Evolutionary conservation across 2,888 invertebrate species (phyloP), one percentile per base, ranked within the genome.

Genomic region (Noctua janthina): DNA sequence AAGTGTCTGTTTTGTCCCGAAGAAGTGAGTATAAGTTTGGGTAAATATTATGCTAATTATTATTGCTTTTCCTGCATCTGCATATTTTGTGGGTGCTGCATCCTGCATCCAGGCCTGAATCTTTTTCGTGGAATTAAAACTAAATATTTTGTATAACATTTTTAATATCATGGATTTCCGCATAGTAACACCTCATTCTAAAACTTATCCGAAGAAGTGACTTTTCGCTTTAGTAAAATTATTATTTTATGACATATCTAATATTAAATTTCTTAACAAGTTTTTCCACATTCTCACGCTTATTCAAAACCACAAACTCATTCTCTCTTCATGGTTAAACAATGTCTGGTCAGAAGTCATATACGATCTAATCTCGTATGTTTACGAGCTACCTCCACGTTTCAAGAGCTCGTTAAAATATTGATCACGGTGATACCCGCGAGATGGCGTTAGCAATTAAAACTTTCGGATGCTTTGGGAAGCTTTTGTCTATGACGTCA

Each of bases 401-500:
- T 76, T 70, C 35, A 66, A 59, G 73, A 86, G 76, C 77, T 80
- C 79, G 81, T 87, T 86, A 84, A 84, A 87, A 82, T 86, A 84
- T 88, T 82, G 77, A 88, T 84, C 78, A 59, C 39, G 46, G 74
- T 51, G 35, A 76, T n/a, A 71, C 78, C 78, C 77, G 20, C 29
- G 82, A 82, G 77, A 86, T 86, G 78, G 74, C 67, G 68, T n/a
- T 75, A 66, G 79, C 71, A 82, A 79, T 87, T 82, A 86, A 79
- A 84, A 87, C 62, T 86, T 86, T 79, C 35, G 23, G 67, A 74
- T 71, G 77, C 75, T 87, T 74, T 87, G 70, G 69, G 66, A 68
- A 78, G 73, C 76, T 59, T 76, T 82, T 78, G 84, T 79, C 75
- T 70, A 78, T 79, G 72, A 70, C 39, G 67, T 71, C 54, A 77